Evolutionary conservation across 2,797 vertebrate species (phyloP), one percentile per base, ranked within the genome.

Genomic region (Thaleichthys pacificus): DNA sequence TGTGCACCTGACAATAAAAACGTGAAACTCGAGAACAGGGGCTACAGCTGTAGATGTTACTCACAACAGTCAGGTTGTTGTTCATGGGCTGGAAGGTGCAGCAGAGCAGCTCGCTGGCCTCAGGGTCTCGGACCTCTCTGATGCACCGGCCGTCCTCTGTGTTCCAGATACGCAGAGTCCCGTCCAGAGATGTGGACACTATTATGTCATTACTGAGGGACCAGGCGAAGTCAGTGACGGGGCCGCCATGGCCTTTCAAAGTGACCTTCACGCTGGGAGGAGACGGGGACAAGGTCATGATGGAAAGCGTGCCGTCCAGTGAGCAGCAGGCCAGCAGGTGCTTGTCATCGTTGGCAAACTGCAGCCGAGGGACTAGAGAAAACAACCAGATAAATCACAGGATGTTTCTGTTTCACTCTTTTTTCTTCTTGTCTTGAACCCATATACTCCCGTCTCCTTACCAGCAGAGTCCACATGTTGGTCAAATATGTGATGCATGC

Each of bases 61-160:
- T 93, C 81, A 98, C 96, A 95, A 98, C 96, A 1, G 96, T 97
- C 5, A 98, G 95, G 87, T 98, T 97, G 88, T 98, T 98, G 82
- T 98, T 98, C 92, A 97, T 96, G 0, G 96, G 96, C 88, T 98
- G 97, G 86, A 99, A 98, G 30, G 95, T 96, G 77, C 97, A 97
- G 91, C 96, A 98, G 14, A 98, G 95, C 77, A 98, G 89, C 76
- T 96, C 94, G 0, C 96, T 96, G 8, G 94, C 91, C 5, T 98
- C 96, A 0, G 95, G 96, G 80, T 99, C 97, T 3, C 91, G 85
- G 77, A 99, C 96, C 68, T 96, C 94, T 38, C 97, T 93, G 85
- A 98, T 97, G 87, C 97, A 97, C 32, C 95, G 94, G 1, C 97
- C 97, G 0, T 97, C 95, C n/a, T 92, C 92, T 0, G 96, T 97